Evolutionary conservation across 2,888 invertebrate genomes (phyloP), one percentile per base, ranked within the genome.

Genomic region (Acleris literana): DNA sequence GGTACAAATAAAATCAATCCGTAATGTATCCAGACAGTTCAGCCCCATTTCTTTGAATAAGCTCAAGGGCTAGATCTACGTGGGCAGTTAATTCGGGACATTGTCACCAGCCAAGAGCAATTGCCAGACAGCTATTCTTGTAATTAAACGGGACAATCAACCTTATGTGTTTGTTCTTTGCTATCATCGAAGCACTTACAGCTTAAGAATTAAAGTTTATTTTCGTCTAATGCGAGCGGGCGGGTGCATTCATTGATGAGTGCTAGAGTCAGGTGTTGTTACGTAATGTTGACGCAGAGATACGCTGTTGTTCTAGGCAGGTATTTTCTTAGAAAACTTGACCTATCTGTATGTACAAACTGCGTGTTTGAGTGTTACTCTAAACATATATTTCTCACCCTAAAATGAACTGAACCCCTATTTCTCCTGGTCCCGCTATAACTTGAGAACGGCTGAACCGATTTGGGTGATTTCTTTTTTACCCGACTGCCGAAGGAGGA

Each of bases 81-180:
- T 77, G 74, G 78, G 78, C 77, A 79, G 85, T 85, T 87, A 88
- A 85, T 87, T 85, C 85, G 85, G 86, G 81, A 84, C 81, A 85
- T 79, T 78, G 85, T 86, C 81, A 83, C 81, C 78, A 83, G 91
- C 90, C 90, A 91, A 90, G 78, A 83, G 75, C 80, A 78, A 80
- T 78, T 90, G 90, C 86, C 90, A 90, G 87, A 76, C 74, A 29
- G 79, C 86, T 88, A 90, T 90, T 89, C 86, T 90, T 90, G 80
- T 74, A 77, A 76, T 73, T 70, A 71, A 74, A 74, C 68, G 65
- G 73, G 69, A 85, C 77, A 80, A 71, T 83, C 76, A 76, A 80
- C 81, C 74, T 72, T 85, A 79, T 73, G 67, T 25, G 16, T 11
- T 18, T 17, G 17, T 44, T 44, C 43, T 55, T 44, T 51, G 51